Evolutionary conservation across 2,797 vertebrate species (phyloP), one percentile per base, ranked within the genome.

Genomic region (Phoebastria nigripes): DNA sequence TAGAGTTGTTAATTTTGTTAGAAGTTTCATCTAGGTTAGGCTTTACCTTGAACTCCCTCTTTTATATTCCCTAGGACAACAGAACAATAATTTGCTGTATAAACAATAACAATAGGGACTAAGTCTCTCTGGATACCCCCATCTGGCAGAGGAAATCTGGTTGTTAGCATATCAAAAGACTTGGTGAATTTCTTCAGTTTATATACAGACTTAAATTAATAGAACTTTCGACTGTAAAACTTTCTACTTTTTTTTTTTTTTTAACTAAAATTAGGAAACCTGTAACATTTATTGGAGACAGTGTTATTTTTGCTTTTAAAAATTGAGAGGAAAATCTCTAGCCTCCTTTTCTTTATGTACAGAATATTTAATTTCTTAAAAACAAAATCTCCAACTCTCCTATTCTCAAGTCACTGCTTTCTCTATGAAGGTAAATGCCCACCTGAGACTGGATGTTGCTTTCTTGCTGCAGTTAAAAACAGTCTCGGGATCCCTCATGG

Each of bases 21-120:
- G 89, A 93, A 90, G 56, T 95, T 97, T 91, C 94, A 90, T 96
- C 76, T 93, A 85, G 93, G 84, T 95, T 93, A 96, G 51, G 82
- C 91, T 97, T 96, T 96, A 84, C 79, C 90, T 90, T 94, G 92
- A 97, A 97, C 67, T 97, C 93, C 88, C 86, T 22, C 77, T 94
- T 74, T 86, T 29, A n/a, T 94, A 96, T 98, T 97, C 96, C 94
- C 89, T 90, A n/a, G 95, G 91, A 97, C 84, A 95, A 96, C 73
- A 94, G 77, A 97, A 96, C 90, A 94, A 96, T 97, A 96, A 97
- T 98, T 98, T 97, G 82, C 91, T 96, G 69, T 95, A 94, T 97
- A 98, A 98, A 97, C 96, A 98, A 49, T 95, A 97, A 39, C 96
- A 85, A 89, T 96, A 44, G 98, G 97, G 94, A 94, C 82, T 87